Evolutionary conservation across 2,888 invertebrate species (phyloP), one percentile per base, ranked within the genome.

Genomic region (Pantelozetes paolii): DNA sequence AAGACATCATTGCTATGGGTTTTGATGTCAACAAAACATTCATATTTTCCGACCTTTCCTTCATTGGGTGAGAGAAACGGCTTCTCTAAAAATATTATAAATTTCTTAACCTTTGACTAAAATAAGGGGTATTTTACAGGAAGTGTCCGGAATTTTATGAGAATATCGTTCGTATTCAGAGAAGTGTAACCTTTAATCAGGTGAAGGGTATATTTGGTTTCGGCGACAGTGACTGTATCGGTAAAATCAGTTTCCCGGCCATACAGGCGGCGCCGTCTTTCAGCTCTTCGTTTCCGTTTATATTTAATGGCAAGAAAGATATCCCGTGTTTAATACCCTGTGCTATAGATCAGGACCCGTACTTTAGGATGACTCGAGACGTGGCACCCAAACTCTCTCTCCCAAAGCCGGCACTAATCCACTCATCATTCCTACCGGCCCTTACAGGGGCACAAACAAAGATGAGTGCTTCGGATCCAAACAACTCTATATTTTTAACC

Each of bases 131-230:
- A 75, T 75, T 71, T 77, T n/a, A 64, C 69, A 93, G 93, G 0
- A 88, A 90, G 82, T 89, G 90, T 80, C 90, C 93, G 57, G 90
- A 90, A 13, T 95, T 98, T 84, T 98, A 97, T 83, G 90, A 89
- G 79, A 98, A 95, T 81, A 90, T 99, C 85, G 86, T 92, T 32
- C 86, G 91, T 78, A 90, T 99, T 80, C 94, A 96, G 83, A 94
- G 91, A 82, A 89, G 90, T 80, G 95, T 99, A 20, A 99, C 97
- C 0, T 95, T 90, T 81, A 99, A 99, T 83, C 98, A 99, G 84
- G 95, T 94, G 1, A 94, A 94, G 82, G 94, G 94, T 5, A 98
- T 99, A 78, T 99, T 99, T 83, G 99, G 99, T 0, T 98, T 99
- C 81, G 90, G 90, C 0, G 97, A 97, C 80, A 94, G 94, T 76